Evolutionary conservation across 2,888 invertebrate genomes (phyloP).

Genomic region (Bibio marci): DNA sequence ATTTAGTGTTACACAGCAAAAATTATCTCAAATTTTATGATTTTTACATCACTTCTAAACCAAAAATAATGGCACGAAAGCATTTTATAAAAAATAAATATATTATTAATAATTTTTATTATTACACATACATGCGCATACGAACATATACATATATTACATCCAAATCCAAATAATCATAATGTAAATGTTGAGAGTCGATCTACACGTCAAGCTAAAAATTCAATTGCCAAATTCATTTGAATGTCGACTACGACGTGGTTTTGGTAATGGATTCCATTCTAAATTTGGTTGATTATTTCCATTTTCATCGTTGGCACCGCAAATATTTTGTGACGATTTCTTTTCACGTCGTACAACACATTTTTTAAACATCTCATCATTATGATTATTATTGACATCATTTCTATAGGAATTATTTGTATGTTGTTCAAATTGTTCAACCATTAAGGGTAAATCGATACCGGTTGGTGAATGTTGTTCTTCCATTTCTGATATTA

Average conservation of each 20-base stretch:
- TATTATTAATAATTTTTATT: too few species aligned
- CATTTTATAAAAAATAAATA: too few species aligned
- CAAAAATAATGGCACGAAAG: too few species aligned
- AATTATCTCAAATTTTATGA: too few species aligned
- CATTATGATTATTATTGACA: constrained; percentile 8
- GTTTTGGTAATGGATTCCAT: constrained; percentile 29
- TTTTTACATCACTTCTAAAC: too few species aligned
- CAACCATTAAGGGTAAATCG: constrained; percentile 7
- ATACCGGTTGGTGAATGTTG: constrained; percentile 6
- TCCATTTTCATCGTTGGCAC: neutral
- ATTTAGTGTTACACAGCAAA: too few species aligned
- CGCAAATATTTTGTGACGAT: constrained; percentile 9
- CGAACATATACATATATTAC: neutral
- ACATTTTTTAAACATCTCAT: constrained; percentile 21
- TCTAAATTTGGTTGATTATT: constrained; percentile 19
- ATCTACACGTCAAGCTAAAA: too few species aligned
- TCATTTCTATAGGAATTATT: constrained; percentile 1
- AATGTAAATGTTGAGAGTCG: too few species aligned
- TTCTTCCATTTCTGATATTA: constrained; percentile 13
- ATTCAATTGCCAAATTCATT: neutral
- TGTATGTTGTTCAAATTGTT: constrained; percentile 4
- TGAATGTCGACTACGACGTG: constrained; percentile 22
- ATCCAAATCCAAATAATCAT: too few species aligned
- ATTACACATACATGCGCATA: too few species aligned
- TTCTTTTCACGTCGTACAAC: constrained; percentile 5